Percentiles rank a stretch among this genome's conserved stretches.
Evolutionary conservation across 2,113 vertebrate species (phyloP).

Genomic region (Fulica atra): DNA sequence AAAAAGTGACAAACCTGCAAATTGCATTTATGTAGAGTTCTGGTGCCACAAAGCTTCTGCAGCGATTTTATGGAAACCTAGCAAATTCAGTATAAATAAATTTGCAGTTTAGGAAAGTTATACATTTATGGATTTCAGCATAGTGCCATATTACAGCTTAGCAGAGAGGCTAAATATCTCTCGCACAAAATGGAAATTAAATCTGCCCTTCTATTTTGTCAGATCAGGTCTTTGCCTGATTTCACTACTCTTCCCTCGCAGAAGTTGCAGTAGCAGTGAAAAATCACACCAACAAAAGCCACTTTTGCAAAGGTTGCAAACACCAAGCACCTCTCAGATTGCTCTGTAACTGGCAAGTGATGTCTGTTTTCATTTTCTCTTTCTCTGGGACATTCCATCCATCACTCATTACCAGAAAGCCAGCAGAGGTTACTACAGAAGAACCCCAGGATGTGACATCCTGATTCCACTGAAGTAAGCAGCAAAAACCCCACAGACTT

Average conservation of each 20-base stretch:
- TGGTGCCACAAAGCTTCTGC: conserved; percentile 47
- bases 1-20: conserved; percentile 65
- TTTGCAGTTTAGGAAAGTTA: conserved; percentile 55
- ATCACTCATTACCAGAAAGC: background rate
- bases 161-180: conserved; percentile 47
- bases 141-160: conserved; percentile 39
- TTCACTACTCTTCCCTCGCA: background rate
- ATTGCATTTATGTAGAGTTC: conserved; percentile 63
- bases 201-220: conserved; percentile 44
- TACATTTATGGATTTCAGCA: conserved; percentile 49
- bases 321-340: background rate
- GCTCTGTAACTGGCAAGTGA: background rate
- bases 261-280: background rate
- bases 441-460: background rate
- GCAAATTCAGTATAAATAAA: conserved; percentile 57
- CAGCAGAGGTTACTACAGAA: background rate
- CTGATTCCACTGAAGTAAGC: background rate
- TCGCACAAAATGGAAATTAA: conserved; percentile 49
- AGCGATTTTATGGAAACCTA: conserved; percentile 52
- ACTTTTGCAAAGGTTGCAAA: conserved; percentile 20
- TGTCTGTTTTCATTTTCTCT: background rate
- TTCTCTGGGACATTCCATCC: background rate
- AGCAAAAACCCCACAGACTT: conserved; percentile 1
- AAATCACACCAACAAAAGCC: conserved; percentile 6
- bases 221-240: conserved; percentile 19